These are phyloP conservation scores for Phortica variegata DNA, from an alignment of 1,140 invertebrate species.

Conservation along the genomic window DNA sequence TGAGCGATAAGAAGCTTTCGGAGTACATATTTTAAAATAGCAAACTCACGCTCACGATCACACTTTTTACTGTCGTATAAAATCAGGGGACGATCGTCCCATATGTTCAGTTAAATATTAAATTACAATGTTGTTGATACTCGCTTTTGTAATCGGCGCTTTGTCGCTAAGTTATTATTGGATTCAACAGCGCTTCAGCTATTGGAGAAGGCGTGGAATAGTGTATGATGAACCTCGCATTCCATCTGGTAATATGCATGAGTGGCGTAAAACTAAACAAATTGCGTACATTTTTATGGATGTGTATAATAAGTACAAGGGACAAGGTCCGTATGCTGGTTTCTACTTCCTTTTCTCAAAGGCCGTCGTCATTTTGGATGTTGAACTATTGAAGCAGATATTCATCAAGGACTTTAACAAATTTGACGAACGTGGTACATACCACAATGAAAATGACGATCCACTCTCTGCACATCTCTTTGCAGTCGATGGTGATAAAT, in stretches of 20 bases:
- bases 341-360: slow-evolving; percentile 1
- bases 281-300: not conserved
- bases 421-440: slow-evolving; percentile 58
- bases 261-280: not conserved
- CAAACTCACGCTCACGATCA: too few species aligned
- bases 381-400: slow-evolving; percentile 55
- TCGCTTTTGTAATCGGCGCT: too few species aligned
- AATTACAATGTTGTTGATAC: too few species aligned
- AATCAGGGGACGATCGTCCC: too few species aligned
- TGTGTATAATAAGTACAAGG: not conserved
- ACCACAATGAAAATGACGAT: slow-evolving; percentile 52
- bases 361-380: not conserved
- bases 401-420: slow-evolving; percentile 60
- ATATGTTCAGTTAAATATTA: too few species aligned
- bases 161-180: too few species aligned
- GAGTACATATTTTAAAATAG: too few species aligned
- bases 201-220: slow-evolving; percentile 46
- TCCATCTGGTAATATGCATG: slow-evolving; percentile 30
- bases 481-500: slow-evolving; percentile 57
- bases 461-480: slow-evolving; percentile 58
- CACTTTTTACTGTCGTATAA: too few species aligned
- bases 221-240: slow-evolving; percentile 32
- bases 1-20: too few species aligned
- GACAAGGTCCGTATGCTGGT: not conserved
- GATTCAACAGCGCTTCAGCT: slow-evolving; percentile 25